Evolutionary conservation across 2,113 vertebrate genomes (phyloP), one percentile per base, ranked within the genome.

Genomic region (Chinchilla lanigera): DNA sequence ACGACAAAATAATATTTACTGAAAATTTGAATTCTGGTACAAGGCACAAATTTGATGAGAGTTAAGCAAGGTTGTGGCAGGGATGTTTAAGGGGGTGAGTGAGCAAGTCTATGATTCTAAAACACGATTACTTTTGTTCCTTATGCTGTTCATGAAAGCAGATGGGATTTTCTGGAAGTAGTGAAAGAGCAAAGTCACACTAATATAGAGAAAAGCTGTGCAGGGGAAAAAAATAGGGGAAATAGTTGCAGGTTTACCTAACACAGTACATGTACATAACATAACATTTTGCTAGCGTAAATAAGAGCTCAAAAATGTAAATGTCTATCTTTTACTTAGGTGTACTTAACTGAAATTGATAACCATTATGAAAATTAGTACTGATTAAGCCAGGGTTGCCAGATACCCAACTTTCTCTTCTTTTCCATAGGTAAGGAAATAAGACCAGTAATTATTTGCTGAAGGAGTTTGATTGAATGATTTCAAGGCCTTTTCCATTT

Each of bases 331-430:
- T 60, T 90, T 61, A 47, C 24, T 50, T 97, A 65, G 63, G 47
- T 75, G 78, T 95, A 52, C 86, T 96, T 44, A 93, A 44, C 16
- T 93, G 47, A 38, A 92, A n/a, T 82, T 97, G 28, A 52, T 92
- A 78, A 90, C 50, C 20, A 89, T 73, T 97, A 84, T 47, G 78
- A 93, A 97, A 26, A 78, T 47, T 30, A 90, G 17, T 63, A 26
- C 3, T 28, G 26, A 71, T 83, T 7, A 88, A 91, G 19, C 1
- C 14, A 91, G 65, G 11, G 47, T 73, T 17, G 38, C 28, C 50
- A 26, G n/a, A 60, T 52, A 87, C 3, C 3, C 11, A 61, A 52
- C 24, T 52, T 20, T 77, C 38, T 54, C 6, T 78, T 26, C 6
- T 38, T 10, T 85, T 47, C 56, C 8, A 30, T 38, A 54, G 54